Conservation (phyloP, 2,888 invertebrate species). For the Drosophila recens region DNA sequence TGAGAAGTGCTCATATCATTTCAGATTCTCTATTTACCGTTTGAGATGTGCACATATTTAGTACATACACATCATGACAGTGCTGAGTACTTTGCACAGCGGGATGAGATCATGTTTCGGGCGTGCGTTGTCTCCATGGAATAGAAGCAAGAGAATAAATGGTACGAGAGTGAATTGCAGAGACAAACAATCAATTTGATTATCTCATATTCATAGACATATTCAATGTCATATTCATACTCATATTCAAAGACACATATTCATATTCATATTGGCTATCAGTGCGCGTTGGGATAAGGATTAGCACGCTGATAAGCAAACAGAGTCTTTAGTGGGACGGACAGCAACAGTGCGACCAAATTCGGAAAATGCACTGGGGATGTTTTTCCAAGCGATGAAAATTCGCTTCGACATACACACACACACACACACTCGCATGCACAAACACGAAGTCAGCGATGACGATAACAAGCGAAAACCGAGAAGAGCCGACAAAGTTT, state of each 20-base stretch:
- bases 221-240: constrained; percentile 32
- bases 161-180: constrained; percentile 2
- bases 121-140: constrained; percentile 10
- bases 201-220: constrained; percentile 40
- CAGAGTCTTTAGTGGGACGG: constrained; percentile 35
- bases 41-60: not conserved
- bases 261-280: constrained; percentile 46
- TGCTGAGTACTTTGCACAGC: not conserved
- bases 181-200: constrained; percentile 39
- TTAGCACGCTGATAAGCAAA: constrained; percentile 58
- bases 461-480: constrained; percentile 13
- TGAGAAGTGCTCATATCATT: not conserved
- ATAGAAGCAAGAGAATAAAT: not conserved
- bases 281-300: constrained; percentile 52
- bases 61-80: not conserved
- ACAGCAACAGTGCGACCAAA: constrained; percentile 10
- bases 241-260: constrained; percentile 18
- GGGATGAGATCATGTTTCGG: constrained; percentile 66
- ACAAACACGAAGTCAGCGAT: constrained; percentile 8
- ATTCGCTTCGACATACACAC: constrained; percentile 19
- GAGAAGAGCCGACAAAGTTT: constrained; percentile 36
- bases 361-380: constrained; percentile 44
- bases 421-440: constrained; percentile 22
- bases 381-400: constrained; percentile 44
- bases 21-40: constrained; percentile 2